These are phyloP conservation scores for Heliconius ismenius DNA, from an alignment of 2,888 invertebrate species.

Conservation along the genomic window DNA sequence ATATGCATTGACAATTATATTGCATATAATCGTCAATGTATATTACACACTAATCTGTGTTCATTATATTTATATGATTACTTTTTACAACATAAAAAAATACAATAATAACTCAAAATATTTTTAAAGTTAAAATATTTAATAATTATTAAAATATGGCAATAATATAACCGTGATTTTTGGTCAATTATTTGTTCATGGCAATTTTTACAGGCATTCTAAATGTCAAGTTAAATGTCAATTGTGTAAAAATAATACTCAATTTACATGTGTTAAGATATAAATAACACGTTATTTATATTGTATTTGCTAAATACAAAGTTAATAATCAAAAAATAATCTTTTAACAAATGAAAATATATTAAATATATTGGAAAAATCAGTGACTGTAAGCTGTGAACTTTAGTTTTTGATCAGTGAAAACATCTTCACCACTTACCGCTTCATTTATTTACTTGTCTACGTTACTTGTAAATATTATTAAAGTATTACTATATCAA, in stretches of 20 bases:
- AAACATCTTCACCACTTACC: constrained; percentile 25
- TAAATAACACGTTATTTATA: constrained; percentile 35
- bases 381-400: not conserved
- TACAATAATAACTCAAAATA: not conserved
- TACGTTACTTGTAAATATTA: constrained; percentile 10
- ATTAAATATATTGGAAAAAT: not conserved
- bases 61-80: too few relatives aligned
- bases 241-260: constrained; percentile 36
- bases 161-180: constrained; percentile 1
- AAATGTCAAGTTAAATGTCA: constrained; percentile 41
- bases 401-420: constrained; percentile 13
- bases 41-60: too few relatives aligned
- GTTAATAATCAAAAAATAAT: not conserved
- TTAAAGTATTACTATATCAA: not conserved
- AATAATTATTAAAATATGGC: not conserved
- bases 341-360: not conserved
- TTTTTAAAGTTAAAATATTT: not conserved
- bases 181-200: not conserved
- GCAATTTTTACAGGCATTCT: constrained; percentile 13
- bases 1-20: too few relatives aligned
- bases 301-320: not conserved
- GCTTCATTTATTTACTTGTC: constrained; percentile 32
- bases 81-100: too few relatives aligned
- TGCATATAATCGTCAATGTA: too few relatives aligned
- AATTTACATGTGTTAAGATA: constrained; percentile 43